A percentile compares a stretch with the other conserved stretches of the same genome.
These are phyloP conservation scores for Azemiops feae DNA, from an alignment of 2,113 vertebrate genomes.

Conservation along the genomic window DNA sequence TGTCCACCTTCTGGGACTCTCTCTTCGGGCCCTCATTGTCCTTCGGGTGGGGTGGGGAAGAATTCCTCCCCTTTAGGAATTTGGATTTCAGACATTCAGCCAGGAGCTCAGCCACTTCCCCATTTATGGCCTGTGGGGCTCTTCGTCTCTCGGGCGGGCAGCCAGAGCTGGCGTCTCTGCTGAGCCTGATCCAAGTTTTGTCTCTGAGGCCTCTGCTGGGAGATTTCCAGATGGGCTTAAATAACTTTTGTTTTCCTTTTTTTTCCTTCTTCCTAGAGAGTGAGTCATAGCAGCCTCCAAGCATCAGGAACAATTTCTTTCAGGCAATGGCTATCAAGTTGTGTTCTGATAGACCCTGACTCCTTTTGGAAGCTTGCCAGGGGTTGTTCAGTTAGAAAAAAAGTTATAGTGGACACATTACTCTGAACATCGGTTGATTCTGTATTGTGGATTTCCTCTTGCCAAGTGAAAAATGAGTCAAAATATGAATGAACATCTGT, in stretches of 20 bases:
- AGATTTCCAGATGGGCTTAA: constrained; percentile 8
- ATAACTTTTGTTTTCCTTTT: background rate
- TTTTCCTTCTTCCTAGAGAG: background rate
- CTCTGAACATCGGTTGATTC: background rate
- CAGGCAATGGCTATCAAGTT: background rate
- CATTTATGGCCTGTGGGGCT: constrained; percentile 34
- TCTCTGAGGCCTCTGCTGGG: constrained; percentile 8
- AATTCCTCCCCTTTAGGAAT: constrained; percentile 8
- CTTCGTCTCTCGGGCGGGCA: constrained; percentile 2
- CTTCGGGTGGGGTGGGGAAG: background rate
- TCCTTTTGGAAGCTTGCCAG: background rate
- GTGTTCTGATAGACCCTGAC: background rate
- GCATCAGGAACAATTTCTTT: background rate
- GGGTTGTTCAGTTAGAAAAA: background rate
- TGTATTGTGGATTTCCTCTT: background rate
- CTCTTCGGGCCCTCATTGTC: background rate
- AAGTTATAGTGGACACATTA: background rate
- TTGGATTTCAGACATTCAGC: background rate
- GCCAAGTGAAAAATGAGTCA: background rate
- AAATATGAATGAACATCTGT: background rate
- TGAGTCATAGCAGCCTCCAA: background rate
- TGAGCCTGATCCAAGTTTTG: background rate
- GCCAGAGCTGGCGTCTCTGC: constrained; percentile 6
- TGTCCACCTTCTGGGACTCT: background rate
- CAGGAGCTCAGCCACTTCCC: constrained; percentile 26